These are phyloP conservation scores for Caradrina clavipalpis DNA, from an alignment of 2,888 invertebrate genomes.

Conservation along the genomic window DNA sequence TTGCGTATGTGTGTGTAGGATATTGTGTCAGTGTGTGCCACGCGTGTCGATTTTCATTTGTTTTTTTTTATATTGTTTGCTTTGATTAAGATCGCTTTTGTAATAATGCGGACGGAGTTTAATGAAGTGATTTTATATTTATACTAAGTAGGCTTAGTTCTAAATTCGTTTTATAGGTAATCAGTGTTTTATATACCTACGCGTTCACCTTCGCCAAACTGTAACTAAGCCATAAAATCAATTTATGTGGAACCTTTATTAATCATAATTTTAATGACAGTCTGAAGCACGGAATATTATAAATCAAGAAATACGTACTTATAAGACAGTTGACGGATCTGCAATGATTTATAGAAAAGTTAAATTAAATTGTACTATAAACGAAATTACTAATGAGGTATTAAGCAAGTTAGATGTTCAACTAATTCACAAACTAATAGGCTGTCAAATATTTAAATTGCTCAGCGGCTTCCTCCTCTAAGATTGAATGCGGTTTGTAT, in stretches of 20 bases:
- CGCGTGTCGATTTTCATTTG: constrained; percentile 11
- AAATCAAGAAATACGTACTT: constrained; percentile 25
- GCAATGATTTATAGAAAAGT: constrained; percentile 25
- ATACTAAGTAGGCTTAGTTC: neutral
- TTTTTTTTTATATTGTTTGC: constrained; percentile 7
- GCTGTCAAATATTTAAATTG: constrained; percentile 87
- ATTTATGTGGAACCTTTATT: constrained; percentile 27
- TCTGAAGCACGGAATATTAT: neutral
- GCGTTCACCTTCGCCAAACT: constrained; percentile 11
- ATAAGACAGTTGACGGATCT: constrained; percentile 15
- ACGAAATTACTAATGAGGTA: constrained; percentile 59
- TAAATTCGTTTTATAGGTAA: constrained; percentile 7
- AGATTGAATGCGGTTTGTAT: constrained; percentile 86
- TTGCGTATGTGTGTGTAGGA: constrained; percentile 19
- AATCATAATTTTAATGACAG: constrained; percentile 34
- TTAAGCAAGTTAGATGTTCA: constrained; percentile 60
- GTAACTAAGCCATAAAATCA: constrained; percentile 28
- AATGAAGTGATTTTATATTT: constrained; percentile 29
- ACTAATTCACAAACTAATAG: constrained; percentile 73
- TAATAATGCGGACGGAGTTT: constrained; percentile 11
- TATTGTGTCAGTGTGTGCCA: neutral
- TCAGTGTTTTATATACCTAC: constrained; percentile 7
- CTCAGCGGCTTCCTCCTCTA: constrained; percentile 80
- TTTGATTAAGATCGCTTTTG: constrained; percentile 31
- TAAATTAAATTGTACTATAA: constrained; percentile 43